Evolutionary conservation across 2,797 vertebrate genomes (phyloP).

Genomic region (Pachyuromys duprasi): DNA sequence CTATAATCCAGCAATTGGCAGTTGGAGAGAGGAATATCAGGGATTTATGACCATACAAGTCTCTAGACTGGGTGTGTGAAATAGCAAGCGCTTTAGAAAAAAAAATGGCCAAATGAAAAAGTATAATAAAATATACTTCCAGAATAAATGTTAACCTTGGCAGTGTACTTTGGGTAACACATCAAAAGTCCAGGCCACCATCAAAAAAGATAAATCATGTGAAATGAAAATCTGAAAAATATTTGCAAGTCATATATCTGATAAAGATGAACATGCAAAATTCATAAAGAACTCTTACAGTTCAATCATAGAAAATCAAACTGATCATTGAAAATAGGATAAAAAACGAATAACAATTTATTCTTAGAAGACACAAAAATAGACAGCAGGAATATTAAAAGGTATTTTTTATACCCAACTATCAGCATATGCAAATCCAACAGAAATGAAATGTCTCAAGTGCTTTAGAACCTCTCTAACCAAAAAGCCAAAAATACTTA

Average conservation of each 20-base stretch:
- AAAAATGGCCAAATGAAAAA: background rate
- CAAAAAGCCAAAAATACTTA: background rate
- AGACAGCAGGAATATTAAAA: background rate
- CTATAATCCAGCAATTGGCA: background rate
- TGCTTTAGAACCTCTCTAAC: background rate
- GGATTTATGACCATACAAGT: background rate
- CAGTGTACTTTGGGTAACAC: background rate
- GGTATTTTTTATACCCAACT: background rate
- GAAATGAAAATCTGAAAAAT: background rate
- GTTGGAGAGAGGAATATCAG: background rate
- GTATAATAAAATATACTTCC: background rate
- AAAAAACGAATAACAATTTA: background rate
- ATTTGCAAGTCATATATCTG: background rate
- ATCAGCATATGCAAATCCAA: background rate
- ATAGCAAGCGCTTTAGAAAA: background rate
- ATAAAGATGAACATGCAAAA: background rate
- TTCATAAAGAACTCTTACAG: background rate
- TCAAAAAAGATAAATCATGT: background rate
- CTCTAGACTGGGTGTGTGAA: background rate
- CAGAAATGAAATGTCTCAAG: background rate
- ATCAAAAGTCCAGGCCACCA: background rate
- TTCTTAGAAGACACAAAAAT: background rate
- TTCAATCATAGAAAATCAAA: background rate
- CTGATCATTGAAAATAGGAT: background rate
- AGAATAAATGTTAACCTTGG: background rate